Base-by-base conservation (phyloP, 2,113 vertebrate species). In the Dasyornis broadbenti region DNA sequence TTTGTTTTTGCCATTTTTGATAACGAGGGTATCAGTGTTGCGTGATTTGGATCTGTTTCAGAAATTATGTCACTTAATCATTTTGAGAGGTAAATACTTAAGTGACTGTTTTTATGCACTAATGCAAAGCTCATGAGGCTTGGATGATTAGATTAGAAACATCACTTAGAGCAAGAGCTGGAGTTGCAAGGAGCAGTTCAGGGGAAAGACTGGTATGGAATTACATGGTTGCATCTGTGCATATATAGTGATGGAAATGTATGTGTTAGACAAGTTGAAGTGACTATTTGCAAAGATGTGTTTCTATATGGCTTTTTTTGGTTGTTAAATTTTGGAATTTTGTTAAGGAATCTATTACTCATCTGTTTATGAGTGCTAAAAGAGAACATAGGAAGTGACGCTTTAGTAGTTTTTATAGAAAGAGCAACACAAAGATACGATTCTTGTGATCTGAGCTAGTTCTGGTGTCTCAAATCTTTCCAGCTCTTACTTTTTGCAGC, bases 391-490 rank as follows among this genome's bases (percentile, higher is more conserved):
- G 35, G 66, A 64, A 85, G 54, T 12, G 72, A 75, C 23, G 14
- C 26, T 72, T 61, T 16, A 59, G 35, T 63, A 61, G 19, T 39
- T 92, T 71, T 83, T 66, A 53, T n/a, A 26, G 53, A 21, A 92
- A 87, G 15, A 47, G 40, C 23, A 60, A 75, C 40, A n/a, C 6
- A 2, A 63, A 73, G n/a, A 37, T 75, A 50, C 0, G 1, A 1
- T 70, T 86, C 40, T 37, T 73, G 8, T 82, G 33, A 22, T 57
- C 50, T 80, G 53, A 88, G 40, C 53, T 85, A 50, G 30, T 80
- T 76, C 22, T 92, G 8, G 68, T 76, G 40, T 63, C 52, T 69
- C 30, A 33, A 56, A 1, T 57, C 30, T 49, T 89, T 40, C 9
- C 27, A 42, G 59, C 33, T 77, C 40, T 68, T 77, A n/a, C 22